Evolutionary conservation across 64 coral and sea anemone species (phyloP).

Genomic region (Montipora capricornis): DNA sequence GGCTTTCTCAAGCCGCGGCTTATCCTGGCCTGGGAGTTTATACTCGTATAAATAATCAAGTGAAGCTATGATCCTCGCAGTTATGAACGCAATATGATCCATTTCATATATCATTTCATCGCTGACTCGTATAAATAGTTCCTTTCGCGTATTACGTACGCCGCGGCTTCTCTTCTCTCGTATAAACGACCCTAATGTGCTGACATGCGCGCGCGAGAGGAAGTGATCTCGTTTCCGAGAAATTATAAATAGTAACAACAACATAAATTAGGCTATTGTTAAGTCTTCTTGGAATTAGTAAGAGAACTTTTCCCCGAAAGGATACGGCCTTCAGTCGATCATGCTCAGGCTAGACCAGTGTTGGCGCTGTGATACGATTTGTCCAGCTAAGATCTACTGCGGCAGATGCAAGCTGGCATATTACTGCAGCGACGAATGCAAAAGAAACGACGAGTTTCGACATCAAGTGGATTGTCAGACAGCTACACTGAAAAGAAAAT

Average conservation of each 20-base stretch:
- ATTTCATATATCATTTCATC: too few species aligned
- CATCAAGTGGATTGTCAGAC: conserved; percentile 75
- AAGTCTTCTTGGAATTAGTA: not conserved
- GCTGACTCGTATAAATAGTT: too few species aligned
- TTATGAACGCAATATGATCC: too few species aligned
- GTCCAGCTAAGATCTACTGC: conserved; percentile 28
- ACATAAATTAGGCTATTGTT: not conserved
- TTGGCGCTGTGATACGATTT: conserved; percentile 48
- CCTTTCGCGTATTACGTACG: too few species aligned
- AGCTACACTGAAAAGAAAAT: conserved; percentile 2
- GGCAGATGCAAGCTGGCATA: conserved; percentile 40
- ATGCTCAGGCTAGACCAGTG: conserved; percentile 28
- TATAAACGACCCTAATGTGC: too few species aligned
- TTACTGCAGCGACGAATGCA: conserved; percentile 70
- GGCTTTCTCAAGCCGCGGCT: too few species aligned
- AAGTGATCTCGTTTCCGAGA: too few species aligned
- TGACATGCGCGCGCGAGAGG: too few species aligned
- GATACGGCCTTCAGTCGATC: not conserved
- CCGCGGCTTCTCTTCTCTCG: too few species aligned
- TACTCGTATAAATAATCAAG: not conserved
- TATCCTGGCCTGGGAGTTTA: not conserved
- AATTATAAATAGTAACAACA: too few species aligned
- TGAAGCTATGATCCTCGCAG: too few species aligned
- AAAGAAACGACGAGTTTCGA: conserved; percentile 49
- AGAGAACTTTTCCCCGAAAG: not conserved